Evolutionary conservation across 2,113 vertebrate species (phyloP).

Genomic region (Numida meleagris): DNA sequence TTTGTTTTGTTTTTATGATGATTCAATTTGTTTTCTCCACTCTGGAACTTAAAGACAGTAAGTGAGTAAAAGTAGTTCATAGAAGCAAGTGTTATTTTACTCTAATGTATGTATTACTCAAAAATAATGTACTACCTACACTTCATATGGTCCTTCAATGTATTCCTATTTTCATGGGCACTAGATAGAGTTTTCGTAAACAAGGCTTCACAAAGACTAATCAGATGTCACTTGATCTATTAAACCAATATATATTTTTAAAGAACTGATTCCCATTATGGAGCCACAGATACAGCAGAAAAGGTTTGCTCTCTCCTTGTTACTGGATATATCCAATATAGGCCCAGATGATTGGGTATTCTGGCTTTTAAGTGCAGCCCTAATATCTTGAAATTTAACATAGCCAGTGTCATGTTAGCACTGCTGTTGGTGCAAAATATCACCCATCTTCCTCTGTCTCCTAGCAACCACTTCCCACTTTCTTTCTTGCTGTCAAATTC

Average conservation of each 20-base stretch:
- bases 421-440: neutral
- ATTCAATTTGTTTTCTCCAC: neutral
- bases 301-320: neutral
- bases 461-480: constrained; percentile 57
- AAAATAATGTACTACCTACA: neutral
- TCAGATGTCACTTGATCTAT: neutral
- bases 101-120: neutral
- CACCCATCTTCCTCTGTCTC: neutral
- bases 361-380: neutral
- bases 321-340: neutral
- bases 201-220: neutral
- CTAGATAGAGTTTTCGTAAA: neutral
- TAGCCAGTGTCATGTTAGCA: neutral
- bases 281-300: neutral
- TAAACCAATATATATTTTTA: neutral
- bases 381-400: neutral
- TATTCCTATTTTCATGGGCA: neutral
- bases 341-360: neutral
- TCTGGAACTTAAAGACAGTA: neutral
- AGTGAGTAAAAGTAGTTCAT: neutral
- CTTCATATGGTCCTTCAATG: neutral
- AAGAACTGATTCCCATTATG: neutral
- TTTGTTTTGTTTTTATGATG: neutral
- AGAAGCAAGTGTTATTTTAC: neutral
- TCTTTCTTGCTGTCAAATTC: constrained; percentile 35